A percentile compares a stretch with the other conserved stretches of the same genome.
These are phyloP conservation scores for Coremacera marginata DNA, from an alignment of 2,888 invertebrate species.

Conservation along the genomic window DNA sequence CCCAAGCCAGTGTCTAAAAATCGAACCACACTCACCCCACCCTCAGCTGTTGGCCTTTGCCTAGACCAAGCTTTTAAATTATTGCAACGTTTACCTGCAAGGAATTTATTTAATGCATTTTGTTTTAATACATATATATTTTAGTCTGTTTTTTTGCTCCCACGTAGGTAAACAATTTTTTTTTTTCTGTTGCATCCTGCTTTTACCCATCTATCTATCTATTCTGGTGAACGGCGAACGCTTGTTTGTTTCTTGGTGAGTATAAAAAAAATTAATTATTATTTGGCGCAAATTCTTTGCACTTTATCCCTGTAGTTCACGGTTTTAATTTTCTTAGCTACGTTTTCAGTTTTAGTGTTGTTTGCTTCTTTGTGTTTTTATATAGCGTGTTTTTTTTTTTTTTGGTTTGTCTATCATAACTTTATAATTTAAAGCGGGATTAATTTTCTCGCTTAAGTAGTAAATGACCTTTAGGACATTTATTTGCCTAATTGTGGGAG, in stretches of 20 bases:
- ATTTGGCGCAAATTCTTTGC: constrained; percentile 34
- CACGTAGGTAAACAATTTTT: constrained; percentile 23
- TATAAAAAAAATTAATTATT: constrained; percentile 34
- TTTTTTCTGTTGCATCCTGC: background rate
- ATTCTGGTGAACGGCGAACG: background rate
- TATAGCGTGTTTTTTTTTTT: background rate
- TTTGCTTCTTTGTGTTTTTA: background rate
- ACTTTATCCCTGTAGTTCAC: background rate
- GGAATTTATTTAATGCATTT: constrained; percentile 45
- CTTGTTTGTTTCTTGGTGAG: background rate
- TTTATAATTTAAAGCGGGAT: constrained; percentile 27
- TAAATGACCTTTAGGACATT: constrained; percentile 5
- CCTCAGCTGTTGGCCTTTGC: background rate
- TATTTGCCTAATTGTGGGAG: constrained; percentile 30
- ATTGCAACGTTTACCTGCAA: constrained; percentile 42
- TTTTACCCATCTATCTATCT: background rate
- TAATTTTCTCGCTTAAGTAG: constrained; percentile 25
- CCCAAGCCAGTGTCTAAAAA: background rate
- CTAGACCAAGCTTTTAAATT: constrained; percentile 33
- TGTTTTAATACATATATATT: background rate
- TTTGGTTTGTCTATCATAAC: background rate
- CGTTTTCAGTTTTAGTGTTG: background rate
- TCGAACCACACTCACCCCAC: background rate
- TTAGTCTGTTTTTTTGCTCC: background rate
- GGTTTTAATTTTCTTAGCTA: constrained; percentile 6